Base-by-base conservation (phyloP, 2,888 invertebrate species). In the Aquatica leii region DNA sequence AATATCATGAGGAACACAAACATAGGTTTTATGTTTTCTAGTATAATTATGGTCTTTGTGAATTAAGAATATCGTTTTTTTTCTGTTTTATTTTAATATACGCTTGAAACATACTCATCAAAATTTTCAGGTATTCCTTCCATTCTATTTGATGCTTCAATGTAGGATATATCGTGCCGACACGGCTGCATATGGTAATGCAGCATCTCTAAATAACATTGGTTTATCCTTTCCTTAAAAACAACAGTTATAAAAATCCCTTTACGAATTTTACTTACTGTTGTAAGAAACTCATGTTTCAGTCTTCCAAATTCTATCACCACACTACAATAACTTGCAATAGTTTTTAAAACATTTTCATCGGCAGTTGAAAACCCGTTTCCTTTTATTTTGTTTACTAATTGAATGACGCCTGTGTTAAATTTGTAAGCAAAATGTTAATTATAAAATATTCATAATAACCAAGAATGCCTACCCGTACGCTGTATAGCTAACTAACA, bases 321-420 rank as follows among this genome's bases (percentile, higher is more conserved):
- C 41, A 88, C 80, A 0, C 86, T 83, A 71, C 85, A 86, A 73
- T 87, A 88, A 65, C 83, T 83, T 12, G 86, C 82, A 75, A 88
- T 86, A 15, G 86, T 85, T 8, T 82, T 74, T 69, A 87, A 85
- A 55, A 88, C 77, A 52, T 78, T 73, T 74, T 87, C 87, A 71
- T 88, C 88, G 4, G 84, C 82, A 0, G 68, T 40, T 40, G 81
- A 80, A 72, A 88, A 88, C 1, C 84, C 79, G 57, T 48, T 81
- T 73, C 73, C 81, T 78, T 76, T 76, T 5, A 70, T 78, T 74
- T 88, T 88, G 76, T 88, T 88, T 0, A 84, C 82, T 3, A 88
- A 77, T 74, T 87, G 86, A 0, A 88, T 84, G 0, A 87, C 84
- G 52, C 87, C 87, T 87, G 12, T 24, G 24, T 2, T 24, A 24